A percentile compares a stretch with the other conserved stretches of the same genome.
Evolutionary conservation across 2,113 vertebrate species (phyloP).

Genomic region (Planiliza haematocheilus): DNA sequence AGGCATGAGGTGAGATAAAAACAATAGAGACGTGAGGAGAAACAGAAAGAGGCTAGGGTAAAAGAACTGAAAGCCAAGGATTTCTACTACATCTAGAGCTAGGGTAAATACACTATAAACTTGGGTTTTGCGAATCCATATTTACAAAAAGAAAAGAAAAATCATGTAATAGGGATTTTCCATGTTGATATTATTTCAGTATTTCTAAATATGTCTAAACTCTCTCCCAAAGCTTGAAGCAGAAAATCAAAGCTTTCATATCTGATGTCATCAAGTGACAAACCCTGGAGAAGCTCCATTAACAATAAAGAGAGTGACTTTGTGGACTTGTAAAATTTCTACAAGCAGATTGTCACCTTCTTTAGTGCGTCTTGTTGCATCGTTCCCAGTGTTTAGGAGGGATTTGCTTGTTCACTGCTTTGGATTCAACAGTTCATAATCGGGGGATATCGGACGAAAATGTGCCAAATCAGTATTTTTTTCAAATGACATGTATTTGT

Average conservation of each 20-base stretch:
- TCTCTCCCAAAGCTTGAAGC: conserved; percentile 12
- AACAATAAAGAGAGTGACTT: conserved; percentile 27
- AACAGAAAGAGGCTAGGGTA: conserved; percentile 27
- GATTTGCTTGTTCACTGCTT: conserved; percentile 23
- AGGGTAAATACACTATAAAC: neutral
- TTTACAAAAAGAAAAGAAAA: conserved; percentile 1
- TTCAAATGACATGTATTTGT: conserved; percentile 6
- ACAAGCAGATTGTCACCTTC: conserved; percentile 30
- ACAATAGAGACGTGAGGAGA: conserved; percentile 36
- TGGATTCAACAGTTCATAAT: conserved; percentile 31
- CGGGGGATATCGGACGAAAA: neutral
- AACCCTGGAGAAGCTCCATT: conserved; percentile 24
- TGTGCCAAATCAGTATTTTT: neutral
- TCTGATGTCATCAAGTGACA: conserved; percentile 26
- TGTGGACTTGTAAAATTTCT: conserved; percentile 32
- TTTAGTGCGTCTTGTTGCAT: conserved; percentile 6
- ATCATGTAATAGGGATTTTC: neutral
- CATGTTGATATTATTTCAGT: neutral
- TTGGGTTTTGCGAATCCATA: conserved; percentile 3
- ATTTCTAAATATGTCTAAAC: neutral
- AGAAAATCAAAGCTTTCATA: conserved; percentile 9
- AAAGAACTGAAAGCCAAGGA: conserved; percentile 18
- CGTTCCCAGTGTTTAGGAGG: conserved; percentile 6
- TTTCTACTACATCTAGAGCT: conserved; percentile 16
- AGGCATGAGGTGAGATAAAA: conserved; percentile 55